A percentile compares a stretch with the other conserved stretches of the same genome.
Conservation (phyloP, 1,140 invertebrate genomes). For the Mizuhopecten yessoensis region DNA sequence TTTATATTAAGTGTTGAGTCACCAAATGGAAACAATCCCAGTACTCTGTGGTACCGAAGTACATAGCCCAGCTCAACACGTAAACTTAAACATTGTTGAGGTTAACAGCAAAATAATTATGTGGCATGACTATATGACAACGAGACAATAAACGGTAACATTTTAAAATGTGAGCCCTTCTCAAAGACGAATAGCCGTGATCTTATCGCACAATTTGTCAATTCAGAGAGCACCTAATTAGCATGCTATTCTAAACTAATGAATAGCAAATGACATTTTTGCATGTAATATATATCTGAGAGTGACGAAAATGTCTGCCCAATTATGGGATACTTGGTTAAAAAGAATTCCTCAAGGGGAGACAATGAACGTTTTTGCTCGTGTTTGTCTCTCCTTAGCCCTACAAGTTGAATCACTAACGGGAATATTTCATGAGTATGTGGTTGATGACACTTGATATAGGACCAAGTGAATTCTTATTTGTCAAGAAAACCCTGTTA, state of each 20-base stretch:
- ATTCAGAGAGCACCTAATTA: neutral
- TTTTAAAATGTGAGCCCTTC: slow-evolving; percentile 35
- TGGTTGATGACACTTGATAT: slow-evolving; percentile 6
- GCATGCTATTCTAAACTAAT: neutral
- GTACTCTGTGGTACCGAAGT: neutral
- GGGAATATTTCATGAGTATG: slow-evolving; percentile 17
- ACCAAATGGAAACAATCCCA: neutral
- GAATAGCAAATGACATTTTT: neutral
- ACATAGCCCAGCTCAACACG: neutral
- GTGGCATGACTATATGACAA: slow-evolving; percentile 30
- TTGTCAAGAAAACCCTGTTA: neutral
- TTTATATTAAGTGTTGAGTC: neutral
- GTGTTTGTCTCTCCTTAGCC: neutral
- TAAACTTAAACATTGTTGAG: slow-evolving; percentile 18
- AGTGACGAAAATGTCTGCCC: slow-evolving; percentile 7
- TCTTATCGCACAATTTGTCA: slow-evolving; percentile 42
- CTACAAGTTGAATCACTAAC: neutral
- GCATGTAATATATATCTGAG: slow-evolving; percentile 1
- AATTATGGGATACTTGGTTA: neutral
- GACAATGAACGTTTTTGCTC: neutral
- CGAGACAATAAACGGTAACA: neutral
- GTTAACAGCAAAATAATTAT: neutral
- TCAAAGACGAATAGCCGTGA: slow-evolving; percentile 36
- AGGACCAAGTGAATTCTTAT: neutral
- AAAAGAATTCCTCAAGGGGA: slow-evolving; percentile 18